Base-by-base conservation (phyloP, 2,113 vertebrate genomes). In the Zonotrichia leucophrys region DNA sequence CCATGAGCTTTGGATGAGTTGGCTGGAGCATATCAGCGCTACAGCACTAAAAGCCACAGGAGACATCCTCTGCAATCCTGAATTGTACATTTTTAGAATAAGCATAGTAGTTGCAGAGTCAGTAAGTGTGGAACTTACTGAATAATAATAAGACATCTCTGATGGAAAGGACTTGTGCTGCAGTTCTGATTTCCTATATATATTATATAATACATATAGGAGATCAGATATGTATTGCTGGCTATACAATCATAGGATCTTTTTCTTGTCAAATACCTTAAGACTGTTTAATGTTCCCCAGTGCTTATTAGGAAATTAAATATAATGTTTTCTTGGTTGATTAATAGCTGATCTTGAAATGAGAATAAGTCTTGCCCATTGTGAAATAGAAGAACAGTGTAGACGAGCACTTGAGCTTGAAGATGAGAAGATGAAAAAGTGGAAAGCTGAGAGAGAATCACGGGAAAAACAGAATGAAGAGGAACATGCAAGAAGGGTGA, bases 311-410 rank as follows among this genome's bases (percentile, higher is more conserved):
- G 72, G 35, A 95, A 63, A 33, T 76, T 56, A 85, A 74, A 77
- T 66, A 47, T 79, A 79, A 74, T 8, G 1, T 67, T 83, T 94
- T 7, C 37, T 92, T 94, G 7, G 22, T 37, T 88, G 31, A 58
- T 90, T 92, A 52, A 7, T 72, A 98, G 98, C 94, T 97, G 93
- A 92, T 89, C 47, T 33, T 78, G 97, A 97, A 80, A 94, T 62
- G 37, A 47, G 10, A 35, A 5, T 98, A 87, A 97, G 47, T 46
- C 95, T 98, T 95, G 92, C 88, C 42, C 97, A 96, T 56, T 10
- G 5, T 93, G 97, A 98, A 96, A 94, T 92, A 67, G 98, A 98
- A 92, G 95, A 98, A 91, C 97, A 73, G 50, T 97, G 97, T 83
- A 95, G 92, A 87, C 56, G 83, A 46, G 97, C 98, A 81, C 91